A percentile compares a stretch with the other conserved stretches of the same genome.
Evolutionary conservation across 2,113 vertebrate genomes (phyloP).

Genomic region (Melospiza melodia): DNA sequence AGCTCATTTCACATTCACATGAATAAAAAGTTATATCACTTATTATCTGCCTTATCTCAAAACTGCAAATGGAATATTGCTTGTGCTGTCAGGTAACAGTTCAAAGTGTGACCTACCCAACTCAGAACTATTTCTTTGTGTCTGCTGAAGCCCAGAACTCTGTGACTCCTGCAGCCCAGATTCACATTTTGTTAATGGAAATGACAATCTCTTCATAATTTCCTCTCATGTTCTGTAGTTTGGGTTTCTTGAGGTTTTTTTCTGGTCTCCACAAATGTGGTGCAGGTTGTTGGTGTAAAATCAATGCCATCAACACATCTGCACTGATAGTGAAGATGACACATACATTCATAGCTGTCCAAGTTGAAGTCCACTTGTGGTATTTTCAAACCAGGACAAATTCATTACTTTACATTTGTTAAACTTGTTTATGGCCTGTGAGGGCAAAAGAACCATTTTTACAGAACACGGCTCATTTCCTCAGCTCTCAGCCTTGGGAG

Average conservation of each 20-base stretch:
- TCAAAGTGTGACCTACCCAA: not conserved
- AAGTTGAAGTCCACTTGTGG: not conserved
- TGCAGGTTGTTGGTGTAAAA: not conserved
- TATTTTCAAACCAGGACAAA: not conserved
- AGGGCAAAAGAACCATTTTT: not conserved
- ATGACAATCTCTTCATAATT: not conserved
- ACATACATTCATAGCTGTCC: not conserved
- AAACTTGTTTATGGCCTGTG: not conserved
- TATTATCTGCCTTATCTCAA: constrained; percentile 16
- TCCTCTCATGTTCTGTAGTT: not conserved
- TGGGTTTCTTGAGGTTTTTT: not conserved
- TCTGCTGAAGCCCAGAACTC: not conserved
- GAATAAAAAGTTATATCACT: not conserved
- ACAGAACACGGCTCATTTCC: not conserved
- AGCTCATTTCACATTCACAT: not conserved
- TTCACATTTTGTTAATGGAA: not conserved
- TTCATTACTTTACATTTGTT: constrained; percentile 3
- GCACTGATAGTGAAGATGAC: not conserved
- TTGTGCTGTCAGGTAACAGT: not conserved
- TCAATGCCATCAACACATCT: not conserved
- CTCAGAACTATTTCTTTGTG: not conserved
- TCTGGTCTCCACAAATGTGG: not conserved
- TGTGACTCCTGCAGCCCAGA: not conserved
- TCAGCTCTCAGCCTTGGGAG: not conserved
- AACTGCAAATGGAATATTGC: constrained; percentile 2